Evolutionary conservation across 2,797 vertebrate species (phyloP).

Genomic region (Coluber constrictor): DNA sequence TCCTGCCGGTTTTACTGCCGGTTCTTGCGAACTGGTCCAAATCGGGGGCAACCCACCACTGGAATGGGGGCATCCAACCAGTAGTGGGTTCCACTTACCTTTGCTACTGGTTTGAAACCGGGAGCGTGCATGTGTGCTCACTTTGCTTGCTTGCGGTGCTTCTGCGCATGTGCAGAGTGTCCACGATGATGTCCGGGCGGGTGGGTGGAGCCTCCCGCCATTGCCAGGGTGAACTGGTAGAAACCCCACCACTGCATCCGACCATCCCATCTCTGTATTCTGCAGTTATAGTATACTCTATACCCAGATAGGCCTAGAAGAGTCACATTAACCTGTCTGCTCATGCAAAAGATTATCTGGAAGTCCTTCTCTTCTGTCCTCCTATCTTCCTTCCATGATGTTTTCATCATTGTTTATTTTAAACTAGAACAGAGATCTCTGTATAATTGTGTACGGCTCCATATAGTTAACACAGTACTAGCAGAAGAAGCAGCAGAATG

Average conservation of each 20-base stretch:
- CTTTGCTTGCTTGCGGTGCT: too few species aligned
- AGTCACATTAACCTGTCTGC: neutral
- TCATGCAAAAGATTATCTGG: neutral
- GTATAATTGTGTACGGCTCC: neutral
- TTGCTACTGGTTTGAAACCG: too few species aligned
- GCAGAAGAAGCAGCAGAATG: neutral
- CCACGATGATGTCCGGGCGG: too few species aligned
- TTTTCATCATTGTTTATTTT: neutral
- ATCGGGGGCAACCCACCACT: too few species aligned
- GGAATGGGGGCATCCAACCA: too few species aligned
- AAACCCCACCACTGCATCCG: neutral
- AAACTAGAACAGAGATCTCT: neutral
- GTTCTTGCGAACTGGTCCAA: too few species aligned
- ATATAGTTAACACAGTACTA: neutral
- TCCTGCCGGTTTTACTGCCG: too few species aligned
- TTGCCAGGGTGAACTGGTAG: too few species aligned
- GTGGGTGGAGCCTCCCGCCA: too few species aligned
- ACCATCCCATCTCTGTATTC: neutral
- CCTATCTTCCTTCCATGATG: neutral
- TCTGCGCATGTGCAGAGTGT: too few species aligned
- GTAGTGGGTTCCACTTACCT: too few species aligned
- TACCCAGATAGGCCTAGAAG: neutral
- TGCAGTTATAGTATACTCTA: neutral
- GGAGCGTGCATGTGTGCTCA: too few species aligned
- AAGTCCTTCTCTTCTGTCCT: neutral